Evolutionary conservation across 2,888 invertebrate genomes (phyloP), one percentile per base, ranked within the genome.

Genomic region (Ischnus inquisitorius): DNA sequence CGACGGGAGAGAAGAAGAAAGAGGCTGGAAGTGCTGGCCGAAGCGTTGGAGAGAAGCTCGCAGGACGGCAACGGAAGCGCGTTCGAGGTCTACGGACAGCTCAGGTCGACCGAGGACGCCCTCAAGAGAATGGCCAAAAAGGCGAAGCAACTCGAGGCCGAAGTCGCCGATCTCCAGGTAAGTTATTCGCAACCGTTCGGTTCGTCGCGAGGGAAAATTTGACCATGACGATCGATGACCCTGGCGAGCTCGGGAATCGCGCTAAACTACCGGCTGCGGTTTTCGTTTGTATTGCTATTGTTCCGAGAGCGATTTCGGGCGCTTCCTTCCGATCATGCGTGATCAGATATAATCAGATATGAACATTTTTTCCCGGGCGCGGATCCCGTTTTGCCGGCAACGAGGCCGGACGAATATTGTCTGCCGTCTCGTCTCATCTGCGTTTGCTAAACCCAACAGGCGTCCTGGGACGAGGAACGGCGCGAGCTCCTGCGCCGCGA

Each of bases 401-500:
- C 22, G 19, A 1, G 3, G 8, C 51, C 16, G 3, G 19, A 19
- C 10, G 2, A 10, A 10, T 8, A 54, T 16, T 67, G 3, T 46
- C 51, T 72, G 39, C 76, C 54, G 76, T 57, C 67, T 16, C 19
- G 10, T 60, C 16, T 39, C 34, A 57, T 74, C 60, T 25, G 4
- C 72, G 14, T 28, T 34, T 12, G 19, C 22, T 12, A 22, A 57
- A 4, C 41, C 46, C 25, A 62, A 16, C 89, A 93, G 89, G 93
- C 93, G 41, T 93, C 92, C 54, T 93, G 93, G 93, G 93, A 93
- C 82, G 93, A 91, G 3, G 93, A 93, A 77, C 89, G 93, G 5
- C 91, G 93, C 4, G 93, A 93, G 14, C 87, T 93, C 2, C 82
- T 93, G 46, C 92, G 93, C 2, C 90, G 93, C 1, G 93, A 93